Conservation (phyloP, 2,888 invertebrate genomes). For the Leptodirus hochenwartii region DNA sequence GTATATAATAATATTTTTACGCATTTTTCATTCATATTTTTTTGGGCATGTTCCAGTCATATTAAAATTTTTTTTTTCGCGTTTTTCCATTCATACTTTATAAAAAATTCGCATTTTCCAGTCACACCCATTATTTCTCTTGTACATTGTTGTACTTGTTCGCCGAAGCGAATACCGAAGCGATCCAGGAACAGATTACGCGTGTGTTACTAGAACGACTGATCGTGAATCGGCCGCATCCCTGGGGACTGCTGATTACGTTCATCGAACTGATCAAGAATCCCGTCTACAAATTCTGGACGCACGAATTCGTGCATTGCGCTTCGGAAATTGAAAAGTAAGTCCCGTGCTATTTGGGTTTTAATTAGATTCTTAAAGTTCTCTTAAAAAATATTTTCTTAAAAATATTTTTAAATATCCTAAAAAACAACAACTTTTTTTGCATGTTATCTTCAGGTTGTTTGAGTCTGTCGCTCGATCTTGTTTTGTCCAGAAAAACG, state of each 20-base stretch:
- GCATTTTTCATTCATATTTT: too few species aligned
- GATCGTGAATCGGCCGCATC: slow-evolving; percentile 96
- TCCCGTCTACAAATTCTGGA: slow-evolving; percentile 97
- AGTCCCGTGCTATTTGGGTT: slow-evolving; percentile 31
- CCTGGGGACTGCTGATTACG: slow-evolving; percentile 97
- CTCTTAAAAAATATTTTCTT: too few species aligned
- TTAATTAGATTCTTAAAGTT: background rate
- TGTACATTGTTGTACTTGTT: slow-evolving; percentile 94
- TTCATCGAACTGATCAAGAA: slow-evolving; percentile 99
- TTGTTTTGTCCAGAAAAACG: slow-evolving; percentile 76
- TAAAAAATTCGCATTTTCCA: too few species aligned
- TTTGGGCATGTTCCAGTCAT: too few species aligned
- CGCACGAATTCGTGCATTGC: slow-evolving; percentile 97
- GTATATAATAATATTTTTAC: too few species aligned
- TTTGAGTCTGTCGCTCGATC: slow-evolving; percentile 94
- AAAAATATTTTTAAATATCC: background rate
- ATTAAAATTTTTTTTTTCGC: too few species aligned
- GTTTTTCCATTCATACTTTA: too few species aligned
- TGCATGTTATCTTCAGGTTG: slow-evolving; percentile 38
- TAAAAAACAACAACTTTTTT: slow-evolving; percentile 3
- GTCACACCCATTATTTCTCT: slow-evolving; percentile 97
- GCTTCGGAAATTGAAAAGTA: slow-evolving; percentile 99
- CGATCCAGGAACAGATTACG: slow-evolving; percentile 96
- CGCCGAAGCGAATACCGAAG: slow-evolving; percentile 92
- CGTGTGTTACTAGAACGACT: slow-evolving; percentile 88